Percentiles rank a stretch among this genome's conserved stretches.
Conservation (phyloP, 1,140 invertebrate species). For the Aricia agestis region DNA sequence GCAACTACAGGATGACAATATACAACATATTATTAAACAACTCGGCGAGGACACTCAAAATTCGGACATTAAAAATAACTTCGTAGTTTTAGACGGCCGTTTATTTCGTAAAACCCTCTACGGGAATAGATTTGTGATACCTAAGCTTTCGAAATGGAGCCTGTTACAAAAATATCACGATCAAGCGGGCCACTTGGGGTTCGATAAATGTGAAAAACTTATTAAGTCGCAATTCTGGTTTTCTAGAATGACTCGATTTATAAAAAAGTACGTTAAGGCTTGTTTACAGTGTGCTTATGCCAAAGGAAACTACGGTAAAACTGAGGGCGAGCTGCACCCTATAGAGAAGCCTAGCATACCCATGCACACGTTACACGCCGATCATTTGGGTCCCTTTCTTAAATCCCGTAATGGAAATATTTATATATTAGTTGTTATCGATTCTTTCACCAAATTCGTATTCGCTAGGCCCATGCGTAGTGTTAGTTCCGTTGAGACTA, state of each 20-base stretch:
- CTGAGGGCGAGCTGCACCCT: slow-evolving; percentile 36
- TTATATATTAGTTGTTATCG: slow-evolving; percentile 40
- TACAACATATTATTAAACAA: slow-evolving; percentile 27
- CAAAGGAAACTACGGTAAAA: slow-evolving; percentile 25
- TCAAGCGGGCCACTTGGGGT: slow-evolving; percentile 24
- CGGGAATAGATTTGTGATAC: slow-evolving; percentile 32
- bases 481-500: slow-evolving; percentile 30
- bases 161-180: slow-evolving; percentile 25
- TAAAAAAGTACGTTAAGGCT: slow-evolving; percentile 34
- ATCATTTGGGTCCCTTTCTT: slow-evolving; percentile 44
- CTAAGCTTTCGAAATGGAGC: slow-evolving; percentile 28
- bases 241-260: slow-evolving; percentile 33
- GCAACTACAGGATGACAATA: slow-evolving; percentile 32
- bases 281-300: slow-evolving; percentile 32
- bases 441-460: slow-evolving; percentile 45
- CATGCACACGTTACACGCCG: slow-evolving; percentile 41
- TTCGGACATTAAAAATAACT: slow-evolving; percentile 19
- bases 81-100: slow-evolving; percentile 1
- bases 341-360: slow-evolving; percentile 36
- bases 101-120: background rate
- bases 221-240: slow-evolving; percentile 37
- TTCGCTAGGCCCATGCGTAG: slow-evolving; percentile 32
- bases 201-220: slow-evolving; percentile 30
- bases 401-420: slow-evolving; percentile 32
- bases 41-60: slow-evolving; percentile 10